Evolutionary conservation across 1,140 invertebrate species (phyloP), one percentile per base, ranked within the genome.

Genomic region (Drosophila parabipectinata): DNA sequence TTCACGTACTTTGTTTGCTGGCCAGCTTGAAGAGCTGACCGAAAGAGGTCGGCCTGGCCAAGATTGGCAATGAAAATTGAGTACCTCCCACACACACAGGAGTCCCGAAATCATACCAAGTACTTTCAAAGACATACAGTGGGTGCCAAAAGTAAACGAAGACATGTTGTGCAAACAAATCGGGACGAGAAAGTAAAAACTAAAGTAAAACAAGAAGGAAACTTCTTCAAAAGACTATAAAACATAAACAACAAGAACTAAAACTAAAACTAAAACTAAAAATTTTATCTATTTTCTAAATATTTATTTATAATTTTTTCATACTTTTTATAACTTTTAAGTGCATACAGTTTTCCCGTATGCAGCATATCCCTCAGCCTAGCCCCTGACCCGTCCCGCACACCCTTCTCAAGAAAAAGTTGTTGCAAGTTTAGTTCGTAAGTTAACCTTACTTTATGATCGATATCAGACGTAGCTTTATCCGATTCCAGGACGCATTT

Each of bases 261-360:
- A 59, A 66, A 75, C 60, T 32, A 76, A 66, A 75, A 58, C 53
- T 37, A 66, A 62, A 62, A 32, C n/a, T 39, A 52, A 73, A 50
- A 68, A 61, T 71, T 53, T 52, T 63, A 88, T 88, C 83, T 87
- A 87, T 82, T 87, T 88, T 73, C 72, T 88, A 88, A 83, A 88
- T 88, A 88, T 88, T 88, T 88, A 88, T 88, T 88, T 83, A 77
- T 79, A 88, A 83, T 73, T 81, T 72, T 80, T 71, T 80, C 77
- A 79, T 79, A 85, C 47, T 77, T 77, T 69, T 77, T 83, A 83
- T 50, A 74, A 75, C 57, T 69, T 84, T 67, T 72, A 51, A 60
- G 67, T 75, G 69, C 48, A 64, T 83, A 79, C 80, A 61, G 44
- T 66, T 64, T 69, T 32, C 41, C 26, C 66, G 63, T 64, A 82